These are phyloP conservation scores for Lepilemur ruficaudatus DNA, from an alignment of 2,797 vertebrate genomes.

Conservation along the genomic window DNA sequence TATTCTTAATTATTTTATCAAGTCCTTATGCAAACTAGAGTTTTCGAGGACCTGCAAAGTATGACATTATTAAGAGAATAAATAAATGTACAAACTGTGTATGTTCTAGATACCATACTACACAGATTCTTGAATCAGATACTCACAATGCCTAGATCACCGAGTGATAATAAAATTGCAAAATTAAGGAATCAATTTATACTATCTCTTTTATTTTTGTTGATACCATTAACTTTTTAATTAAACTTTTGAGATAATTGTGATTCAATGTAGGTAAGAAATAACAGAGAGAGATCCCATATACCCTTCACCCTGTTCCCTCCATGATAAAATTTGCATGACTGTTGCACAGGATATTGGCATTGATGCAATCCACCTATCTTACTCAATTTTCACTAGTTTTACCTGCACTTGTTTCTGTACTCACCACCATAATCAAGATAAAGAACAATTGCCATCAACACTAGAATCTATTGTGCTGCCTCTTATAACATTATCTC, in stretches of 20 bases:
- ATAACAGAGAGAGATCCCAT: not conserved
- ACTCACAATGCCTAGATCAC: not conserved
- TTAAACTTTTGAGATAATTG: not conserved
- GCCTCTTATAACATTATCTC: not conserved
- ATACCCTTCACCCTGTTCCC: not conserved
- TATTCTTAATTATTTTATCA: conserved; percentile 66
- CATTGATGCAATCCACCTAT: not conserved
- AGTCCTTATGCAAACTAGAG: not conserved
- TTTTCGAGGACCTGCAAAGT: conserved; percentile 27
- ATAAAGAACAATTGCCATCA: not conserved
- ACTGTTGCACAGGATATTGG: not conserved
- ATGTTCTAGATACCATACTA: not conserved
- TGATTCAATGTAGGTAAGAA: not conserved
- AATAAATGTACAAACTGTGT: not conserved
- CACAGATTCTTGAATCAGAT: not conserved
- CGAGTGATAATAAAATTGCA: not conserved
- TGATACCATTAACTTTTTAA: not conserved
- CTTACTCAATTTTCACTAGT: not conserved
- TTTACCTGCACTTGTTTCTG: not conserved
- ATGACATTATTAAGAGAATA: not conserved
- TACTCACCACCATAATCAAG: not conserved
- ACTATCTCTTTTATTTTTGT: not conserved
- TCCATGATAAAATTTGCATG: not conserved
- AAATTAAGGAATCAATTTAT: not conserved
- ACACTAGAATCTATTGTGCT: not conserved